Evolutionary conservation across 2,113 vertebrate species (phyloP).

Genomic region (Nymphicus hollandicus): DNA sequence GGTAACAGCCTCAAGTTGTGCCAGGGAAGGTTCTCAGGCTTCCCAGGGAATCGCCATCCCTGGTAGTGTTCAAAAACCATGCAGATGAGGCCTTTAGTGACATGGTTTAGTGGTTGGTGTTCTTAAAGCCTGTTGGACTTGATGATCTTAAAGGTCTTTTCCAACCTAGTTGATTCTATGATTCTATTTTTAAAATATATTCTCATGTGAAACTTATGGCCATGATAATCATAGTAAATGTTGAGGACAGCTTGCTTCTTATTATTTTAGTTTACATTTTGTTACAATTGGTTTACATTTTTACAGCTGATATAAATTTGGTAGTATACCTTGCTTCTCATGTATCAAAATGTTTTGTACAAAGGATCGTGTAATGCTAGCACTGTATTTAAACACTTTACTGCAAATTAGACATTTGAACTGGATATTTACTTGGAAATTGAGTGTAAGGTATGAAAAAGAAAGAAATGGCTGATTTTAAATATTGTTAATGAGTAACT

Average conservation of each 20-base stretch:
- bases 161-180: too few relatives aligned
- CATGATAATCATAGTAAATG: neutral
- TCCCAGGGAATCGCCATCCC: neutral
- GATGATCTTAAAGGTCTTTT: neutral
- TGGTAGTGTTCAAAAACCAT: neutral
- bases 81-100: neutral
- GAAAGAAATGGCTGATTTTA: neutral
- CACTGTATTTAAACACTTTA: neutral
- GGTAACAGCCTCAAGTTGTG: neutral
- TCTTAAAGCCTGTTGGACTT: neutral
- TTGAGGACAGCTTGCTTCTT: neutral
- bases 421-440: neutral
- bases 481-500: neutral
- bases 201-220: neutral
- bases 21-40: neutral
- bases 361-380: neutral
- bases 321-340: neutral
- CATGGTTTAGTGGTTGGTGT: neutral
- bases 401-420: neutral
- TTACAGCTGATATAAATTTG: neutral
- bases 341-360: neutral
- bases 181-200: neutral
- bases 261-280: neutral
- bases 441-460: neutral
- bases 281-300: neutral